Evolutionary conservation across 2,797 vertebrate genomes (phyloP).

Genomic region (Takifugu ocellatus): DNA sequence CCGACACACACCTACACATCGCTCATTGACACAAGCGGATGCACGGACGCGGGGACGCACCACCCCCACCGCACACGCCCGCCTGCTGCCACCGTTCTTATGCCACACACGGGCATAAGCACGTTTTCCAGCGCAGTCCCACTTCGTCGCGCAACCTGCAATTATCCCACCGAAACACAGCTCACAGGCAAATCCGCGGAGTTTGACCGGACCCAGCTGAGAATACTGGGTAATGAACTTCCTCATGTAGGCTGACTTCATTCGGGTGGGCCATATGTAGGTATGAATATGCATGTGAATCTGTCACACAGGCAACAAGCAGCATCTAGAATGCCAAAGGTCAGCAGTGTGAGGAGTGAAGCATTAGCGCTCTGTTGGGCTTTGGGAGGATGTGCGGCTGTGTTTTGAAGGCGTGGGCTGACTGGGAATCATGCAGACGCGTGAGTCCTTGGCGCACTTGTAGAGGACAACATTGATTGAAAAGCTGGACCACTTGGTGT

Average conservation of each 20-base stretch:
- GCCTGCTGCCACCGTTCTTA: constrained; percentile 17
- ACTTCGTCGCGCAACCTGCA: constrained; percentile 22
- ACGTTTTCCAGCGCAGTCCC: constrained; percentile 23
- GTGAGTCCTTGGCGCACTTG: constrained; percentile 60
- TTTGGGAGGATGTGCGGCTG: constrained; percentile 57
- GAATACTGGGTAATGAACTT: constrained; percentile 62
- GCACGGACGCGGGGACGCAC: constrained; percentile 41
- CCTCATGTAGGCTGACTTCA: constrained; percentile 67
- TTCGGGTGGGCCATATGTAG: constrained; percentile 75
- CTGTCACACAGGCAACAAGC: constrained; percentile 74
- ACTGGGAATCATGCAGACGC: constrained; percentile 58
- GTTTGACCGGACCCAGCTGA: constrained; percentile 51
- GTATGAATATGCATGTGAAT: constrained; percentile 82
- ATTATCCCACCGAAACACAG: constrained; percentile 29
- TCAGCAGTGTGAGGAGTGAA: constrained; percentile 70
- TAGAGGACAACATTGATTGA: constrained; percentile 70
- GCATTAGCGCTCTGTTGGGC: constrained; percentile 68
- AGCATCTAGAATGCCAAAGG: constrained; percentile 74
- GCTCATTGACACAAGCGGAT: constrained; percentile 45
- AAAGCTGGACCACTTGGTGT: constrained; percentile 44
- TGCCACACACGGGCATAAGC: constrained; percentile 1
- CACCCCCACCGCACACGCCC: constrained; percentile 47
- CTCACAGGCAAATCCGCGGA: constrained; percentile 48
- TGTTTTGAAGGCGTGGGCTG: constrained; percentile 56
- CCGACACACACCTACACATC: constrained; percentile 57